phyloP scores from a whole-genome alignment of 2,797 vertebrate genomes.

The Enteromius mattozi region DNA sequence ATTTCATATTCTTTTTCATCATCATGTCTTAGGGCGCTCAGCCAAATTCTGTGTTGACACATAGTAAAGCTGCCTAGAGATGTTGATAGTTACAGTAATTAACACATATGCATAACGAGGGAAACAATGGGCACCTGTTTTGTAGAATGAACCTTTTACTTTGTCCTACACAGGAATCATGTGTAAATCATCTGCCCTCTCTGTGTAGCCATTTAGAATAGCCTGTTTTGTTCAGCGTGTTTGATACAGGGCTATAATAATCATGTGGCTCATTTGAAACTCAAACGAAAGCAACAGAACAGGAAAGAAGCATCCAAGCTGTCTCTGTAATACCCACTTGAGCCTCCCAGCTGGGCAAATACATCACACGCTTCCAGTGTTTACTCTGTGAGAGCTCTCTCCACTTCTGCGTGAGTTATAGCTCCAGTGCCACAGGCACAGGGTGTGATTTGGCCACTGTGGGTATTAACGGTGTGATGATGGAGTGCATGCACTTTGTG shows the following conservation, averaged over 20 bases:
- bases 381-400: constrained; percentile 40
- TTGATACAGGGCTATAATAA: constrained; percentile 26
- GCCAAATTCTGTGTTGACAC: not conserved
- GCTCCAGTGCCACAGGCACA: constrained; percentile 3
- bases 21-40: not conserved
- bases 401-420: constrained; percentile 38
- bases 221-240: constrained; percentile 1
- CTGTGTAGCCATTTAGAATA: not conserved
- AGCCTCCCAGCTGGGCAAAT: constrained; percentile 57
- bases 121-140: not conserved
- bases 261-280: constrained; percentile 27
- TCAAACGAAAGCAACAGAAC: not conserved
- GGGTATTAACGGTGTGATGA: constrained; percentile 17
- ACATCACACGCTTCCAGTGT: constrained; percentile 46
- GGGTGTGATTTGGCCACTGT: constrained; percentile 35
- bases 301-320: constrained; percentile 23
- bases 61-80: not conserved
- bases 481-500: constrained; percentile 29
- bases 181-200: constrained; percentile 11
- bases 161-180: not conserved
- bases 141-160: not conserved
- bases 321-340: constrained; percentile 44
- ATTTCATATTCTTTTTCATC: not conserved
- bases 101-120: not conserved
- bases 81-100: not conserved